Evolutionary conservation across 2,888 invertebrate species (phyloP).

Genomic region (Oxystoma pomonae): DNA sequence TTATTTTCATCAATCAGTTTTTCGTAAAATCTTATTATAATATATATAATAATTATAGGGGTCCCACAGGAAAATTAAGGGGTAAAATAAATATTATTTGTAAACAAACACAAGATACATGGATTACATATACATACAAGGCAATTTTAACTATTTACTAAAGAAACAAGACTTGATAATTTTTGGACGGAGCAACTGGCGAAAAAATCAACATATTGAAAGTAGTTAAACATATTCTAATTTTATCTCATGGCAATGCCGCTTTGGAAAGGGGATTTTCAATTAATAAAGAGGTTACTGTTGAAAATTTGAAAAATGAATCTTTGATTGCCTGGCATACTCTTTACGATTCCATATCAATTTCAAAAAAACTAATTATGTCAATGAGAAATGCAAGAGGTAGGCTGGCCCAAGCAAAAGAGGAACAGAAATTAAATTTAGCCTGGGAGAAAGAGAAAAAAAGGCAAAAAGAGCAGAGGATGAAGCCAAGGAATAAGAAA

Average conservation of each 20-base stretch:
- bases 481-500: not conserved
- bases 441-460: not conserved
- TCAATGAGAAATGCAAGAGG: not conserved
- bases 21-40: no score
- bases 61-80: no score
- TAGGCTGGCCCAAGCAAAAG: not conserved
- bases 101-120: no score
- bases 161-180: not conserved
- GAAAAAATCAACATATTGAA: not conserved
- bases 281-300: not conserved
- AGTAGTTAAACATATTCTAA: not conserved
- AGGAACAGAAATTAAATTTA: not conserved
- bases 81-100: no score
- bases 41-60: no score
- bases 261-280: not conserved
- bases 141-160: not conserved
- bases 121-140: no score
- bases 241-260: not conserved
- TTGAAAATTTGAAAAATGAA: not conserved
- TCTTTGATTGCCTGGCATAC: not conserved
- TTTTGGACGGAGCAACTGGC: no score
- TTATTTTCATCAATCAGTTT: no score
- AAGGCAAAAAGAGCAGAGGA: not conserved
- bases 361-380: not conserved
- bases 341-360: not conserved